Evolutionary conservation across 2,888 invertebrate species (phyloP), one percentile per base, ranked within the genome.

Genomic region (Hedya salicella): DNA sequence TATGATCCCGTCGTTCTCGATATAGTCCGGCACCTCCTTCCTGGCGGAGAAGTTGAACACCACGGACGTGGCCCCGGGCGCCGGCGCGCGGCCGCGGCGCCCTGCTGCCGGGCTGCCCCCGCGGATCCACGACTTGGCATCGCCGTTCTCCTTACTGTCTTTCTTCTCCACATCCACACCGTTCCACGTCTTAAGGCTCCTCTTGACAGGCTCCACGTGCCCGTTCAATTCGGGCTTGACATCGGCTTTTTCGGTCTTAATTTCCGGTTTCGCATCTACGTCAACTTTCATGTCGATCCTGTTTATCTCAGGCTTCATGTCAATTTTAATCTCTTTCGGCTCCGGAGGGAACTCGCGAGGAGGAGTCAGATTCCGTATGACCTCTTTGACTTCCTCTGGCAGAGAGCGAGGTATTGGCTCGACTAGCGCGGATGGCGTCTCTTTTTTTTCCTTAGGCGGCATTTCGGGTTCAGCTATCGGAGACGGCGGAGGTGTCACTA

Each of bases 1-100:
- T 75, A 95, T 93, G 84, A 95, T 93, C 75, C 96, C 97, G 92
- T 97, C 97, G 90, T 97, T 97, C 85, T 97, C 97, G 81, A 98
- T 96, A 89, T 98, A 97, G 93, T 97, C 97, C 57, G 97, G 97
- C 78, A 97, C 96, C 79, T 96, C 96, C 88, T 96, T 96, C 80
- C 96, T 94, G 87, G 95, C 93, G 73, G 95, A 96, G 89, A 97
- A 98, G 93, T 97, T 97, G 92, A 97, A 97, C 72, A 97, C 96
- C 91, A 97, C 95, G 73, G 96, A 95, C 75, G 95, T 95, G 79
- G 94, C 91, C 73, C 94, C 91, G 68, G 87, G 80, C 57, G 83
- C 76, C 9, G 87, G 83, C 32, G 76, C 76, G 60, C 82, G 81
- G 74, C 81, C 75, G 72, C 75, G 74, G 62, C 78, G 73, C 70